These are phyloP conservation scores for Sebastes jordani DNA, from an alignment of 2,797 vertebrate genomes.

Conservation along the genomic window DNA sequence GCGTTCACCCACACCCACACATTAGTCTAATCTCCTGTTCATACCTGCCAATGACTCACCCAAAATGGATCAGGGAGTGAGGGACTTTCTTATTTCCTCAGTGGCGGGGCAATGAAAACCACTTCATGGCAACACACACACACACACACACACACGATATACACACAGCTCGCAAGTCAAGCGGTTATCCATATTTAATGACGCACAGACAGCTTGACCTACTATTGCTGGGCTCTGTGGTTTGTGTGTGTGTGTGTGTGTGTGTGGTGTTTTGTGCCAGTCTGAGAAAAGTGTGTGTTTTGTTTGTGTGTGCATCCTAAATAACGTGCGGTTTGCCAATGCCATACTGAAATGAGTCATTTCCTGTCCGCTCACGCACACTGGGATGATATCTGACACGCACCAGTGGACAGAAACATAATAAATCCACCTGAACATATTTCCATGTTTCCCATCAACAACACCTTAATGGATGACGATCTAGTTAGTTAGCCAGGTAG, in stretches of 20 bases:
- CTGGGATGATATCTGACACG: background rate
- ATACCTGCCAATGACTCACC: conserved; percentile 62
- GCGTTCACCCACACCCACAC: conserved; percentile 19
- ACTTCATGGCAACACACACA: conserved; percentile 22
- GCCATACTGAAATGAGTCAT: conserved; percentile 18
- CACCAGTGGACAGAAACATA: background rate
- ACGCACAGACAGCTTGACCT: conserved; percentile 67
- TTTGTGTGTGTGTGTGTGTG: conserved; percentile 5
- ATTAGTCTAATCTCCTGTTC: conserved; percentile 61
- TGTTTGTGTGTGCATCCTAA: background rate
- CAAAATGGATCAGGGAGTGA: conserved; percentile 65
- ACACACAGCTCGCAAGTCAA: conserved; percentile 45
- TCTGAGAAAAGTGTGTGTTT: background rate
- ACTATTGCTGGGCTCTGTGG: conserved; percentile 50
- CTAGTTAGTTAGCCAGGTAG: background rate
- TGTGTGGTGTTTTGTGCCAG: conserved; percentile 6
- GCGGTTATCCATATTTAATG: conserved; percentile 74
- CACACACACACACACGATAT: background rate
- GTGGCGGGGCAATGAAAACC: conserved; percentile 38
- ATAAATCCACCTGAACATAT: background rate
- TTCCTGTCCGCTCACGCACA: conserved; percentile 17
- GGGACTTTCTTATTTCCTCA: conserved; percentile 64
- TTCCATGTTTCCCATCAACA: background rate
- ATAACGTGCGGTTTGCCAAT: conserved; percentile 5
- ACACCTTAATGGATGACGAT: background rate